These are phyloP conservation scores for Neotragus pygmaeus DNA, from an alignment of 2,113 vertebrate genomes.

Conservation along the genomic window DNA sequence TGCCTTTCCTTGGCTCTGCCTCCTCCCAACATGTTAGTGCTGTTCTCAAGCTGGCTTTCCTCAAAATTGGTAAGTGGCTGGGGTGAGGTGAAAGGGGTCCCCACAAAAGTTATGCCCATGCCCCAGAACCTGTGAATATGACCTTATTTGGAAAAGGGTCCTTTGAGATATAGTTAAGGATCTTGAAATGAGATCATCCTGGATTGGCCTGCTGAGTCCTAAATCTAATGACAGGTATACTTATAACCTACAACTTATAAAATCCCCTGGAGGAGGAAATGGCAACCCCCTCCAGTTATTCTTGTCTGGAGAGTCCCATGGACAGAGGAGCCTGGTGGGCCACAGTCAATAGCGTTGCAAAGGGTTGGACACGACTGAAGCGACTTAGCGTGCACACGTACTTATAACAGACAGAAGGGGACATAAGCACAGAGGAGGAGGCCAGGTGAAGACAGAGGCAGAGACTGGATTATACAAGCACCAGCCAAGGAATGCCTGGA, in stretches of 20 bases:
- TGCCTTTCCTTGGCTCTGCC: background rate
- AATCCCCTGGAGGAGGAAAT: background rate
- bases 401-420: background rate
- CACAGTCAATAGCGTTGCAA: background rate
- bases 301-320: background rate
- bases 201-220: background rate
- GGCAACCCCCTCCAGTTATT: background rate
- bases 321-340: background rate
- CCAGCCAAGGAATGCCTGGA: accelerated
- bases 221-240: background rate
- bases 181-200: background rate
- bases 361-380: background rate
- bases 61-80: background rate
- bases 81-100: background rate
- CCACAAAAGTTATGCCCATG: background rate
- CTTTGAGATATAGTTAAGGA: background rate
- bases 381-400: background rate
- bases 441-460: background rate
- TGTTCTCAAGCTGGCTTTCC: background rate
- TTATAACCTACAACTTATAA: background rate
- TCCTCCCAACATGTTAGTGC: background rate
- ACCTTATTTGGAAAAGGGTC: background rate
- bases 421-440: background rate
- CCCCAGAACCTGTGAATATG: background rate
- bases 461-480: background rate